A percentile compares a stretch with the other conserved stretches of the same genome.
phyloP scores from a whole-genome alignment of 2,797 vertebrate species.

The Arctocebus calabarensis region DNA sequence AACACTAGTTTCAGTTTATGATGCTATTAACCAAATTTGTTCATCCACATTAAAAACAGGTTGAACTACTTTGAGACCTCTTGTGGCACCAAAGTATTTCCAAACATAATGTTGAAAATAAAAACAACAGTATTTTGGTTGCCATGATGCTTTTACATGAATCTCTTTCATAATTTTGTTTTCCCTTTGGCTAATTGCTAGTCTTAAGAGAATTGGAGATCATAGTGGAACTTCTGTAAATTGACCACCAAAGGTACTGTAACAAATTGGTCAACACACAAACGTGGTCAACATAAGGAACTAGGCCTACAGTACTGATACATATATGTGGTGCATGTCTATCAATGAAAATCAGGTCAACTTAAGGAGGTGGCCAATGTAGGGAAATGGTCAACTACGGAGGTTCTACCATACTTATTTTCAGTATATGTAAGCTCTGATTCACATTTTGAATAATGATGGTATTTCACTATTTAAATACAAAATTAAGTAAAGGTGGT shows the following conservation, averaged over 20 bases:
- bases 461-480: background rate
- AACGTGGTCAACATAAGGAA: too few species aligned
- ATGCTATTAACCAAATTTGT: background rate
- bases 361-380: too few species aligned
- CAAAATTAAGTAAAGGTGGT: constrained; percentile 40
- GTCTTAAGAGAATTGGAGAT: background rate
- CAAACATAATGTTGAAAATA: background rate
- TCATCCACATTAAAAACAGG: background rate
- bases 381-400: too few species aligned
- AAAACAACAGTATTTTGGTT: background rate
- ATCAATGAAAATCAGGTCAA: too few species aligned
- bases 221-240: background rate
- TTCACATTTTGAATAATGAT: constrained; percentile 41
- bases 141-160: background rate
- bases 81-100: background rate
- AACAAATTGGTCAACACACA: too few species aligned
- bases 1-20: background rate
- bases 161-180: background rate
- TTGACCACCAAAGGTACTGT: too few species aligned
- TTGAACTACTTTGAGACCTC: background rate
- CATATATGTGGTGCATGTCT: too few species aligned
- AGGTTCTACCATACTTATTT: background rate
- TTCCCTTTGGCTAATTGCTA: background rate
- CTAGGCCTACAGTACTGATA: too few species aligned
- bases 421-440: background rate